Evolutionary conservation across 2,888 invertebrate genomes (phyloP), one percentile per base, ranked within the genome.

Genomic region (Apodemia zela): DNA sequence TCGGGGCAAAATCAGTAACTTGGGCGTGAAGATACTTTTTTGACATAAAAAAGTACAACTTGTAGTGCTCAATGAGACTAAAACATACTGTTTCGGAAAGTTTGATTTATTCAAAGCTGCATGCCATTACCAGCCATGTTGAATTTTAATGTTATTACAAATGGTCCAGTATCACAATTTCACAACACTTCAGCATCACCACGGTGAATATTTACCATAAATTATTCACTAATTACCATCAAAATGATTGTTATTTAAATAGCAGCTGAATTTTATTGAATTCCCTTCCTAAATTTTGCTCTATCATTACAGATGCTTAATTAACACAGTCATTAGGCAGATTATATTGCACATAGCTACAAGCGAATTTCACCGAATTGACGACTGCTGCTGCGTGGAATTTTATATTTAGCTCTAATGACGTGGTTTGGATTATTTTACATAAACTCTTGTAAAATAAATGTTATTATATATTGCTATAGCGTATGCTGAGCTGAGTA

Each of bases 291-390:
- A 67, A 63, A 69, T 68, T 70, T 66, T 65, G 67, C 54, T 62
- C 66, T 65, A 66, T 70, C 68, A 70, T 70, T 70, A 67, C 63
- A 63, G 25, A 63, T 42, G 66, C 64, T 65, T 68, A 70, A 70
- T 70, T 68, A 70, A 70, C 63, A 61, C 58, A 21, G 65, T 63
- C 70, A 70, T 70, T 70, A 70, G 68, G 66, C 64, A 61, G 66
- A 66, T 64, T 58, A 64, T 66, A 66, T 54, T 68, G 67, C 66
- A 62, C 66, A 66, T 66, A 62, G 64, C 66, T 42, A 45, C 33
- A 33, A 33, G 10, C 33, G 38, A 38, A 38, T 13, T 13, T 13
- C 3, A 38, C 13, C 4, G 38, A 38, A 38, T 38, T 38, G 13
- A 38, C 3, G 13, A 38, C 38, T 38, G 11, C 6, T 7, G 8